Evolutionary conservation across 2,113 vertebrate genomes (phyloP).

Genomic region (Brachypteracias leptosomus): DNA sequence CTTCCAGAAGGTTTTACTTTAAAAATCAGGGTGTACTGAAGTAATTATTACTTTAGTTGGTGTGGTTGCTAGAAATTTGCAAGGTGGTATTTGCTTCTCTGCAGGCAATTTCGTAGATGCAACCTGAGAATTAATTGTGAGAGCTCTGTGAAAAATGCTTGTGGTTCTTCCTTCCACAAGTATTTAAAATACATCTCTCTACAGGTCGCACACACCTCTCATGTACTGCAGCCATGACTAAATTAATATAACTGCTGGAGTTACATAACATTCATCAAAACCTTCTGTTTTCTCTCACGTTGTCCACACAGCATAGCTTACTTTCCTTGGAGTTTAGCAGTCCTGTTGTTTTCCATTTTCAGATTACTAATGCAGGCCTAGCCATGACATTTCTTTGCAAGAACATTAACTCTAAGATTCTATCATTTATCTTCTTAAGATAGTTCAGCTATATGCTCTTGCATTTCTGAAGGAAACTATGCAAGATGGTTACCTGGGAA

Average conservation of each 20-base stretch:
- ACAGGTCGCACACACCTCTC: background rate
- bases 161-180: background rate
- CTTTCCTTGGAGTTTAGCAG: background rate
- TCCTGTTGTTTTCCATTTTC: background rate
- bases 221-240: background rate
- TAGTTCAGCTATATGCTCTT: background rate
- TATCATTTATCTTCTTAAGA: background rate
- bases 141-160: background rate
- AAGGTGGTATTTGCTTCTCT: background rate
- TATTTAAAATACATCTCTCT: background rate
- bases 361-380: background rate
- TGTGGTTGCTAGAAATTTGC: background rate
- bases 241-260: background rate
- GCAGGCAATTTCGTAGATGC: background rate
- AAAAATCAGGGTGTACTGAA: background rate
- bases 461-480: background rate
- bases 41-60: background rate
- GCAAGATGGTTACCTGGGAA: background rate
- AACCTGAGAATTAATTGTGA: background rate
- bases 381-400: background rate
- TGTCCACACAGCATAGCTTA: background rate
- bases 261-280: background rate
- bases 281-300: background rate
- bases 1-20: background rate
- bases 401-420: background rate